phyloP scores from a whole-genome alignment of 2,797 vertebrate genomes.

The Sebastes nivosus region DNA sequence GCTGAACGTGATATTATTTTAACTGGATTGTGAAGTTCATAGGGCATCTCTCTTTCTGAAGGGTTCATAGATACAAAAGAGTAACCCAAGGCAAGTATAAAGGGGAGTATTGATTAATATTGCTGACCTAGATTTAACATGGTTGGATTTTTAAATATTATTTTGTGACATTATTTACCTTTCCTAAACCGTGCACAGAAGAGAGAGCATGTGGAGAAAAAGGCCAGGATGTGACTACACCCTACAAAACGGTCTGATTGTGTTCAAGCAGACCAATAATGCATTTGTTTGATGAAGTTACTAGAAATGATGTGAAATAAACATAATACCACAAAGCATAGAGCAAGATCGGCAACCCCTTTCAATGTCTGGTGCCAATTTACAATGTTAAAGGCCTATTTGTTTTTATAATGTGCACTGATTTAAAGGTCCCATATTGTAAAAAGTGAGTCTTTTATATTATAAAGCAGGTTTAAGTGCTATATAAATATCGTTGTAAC shows the following conservation, averaged over 20 bases:
- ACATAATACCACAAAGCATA: background rate
- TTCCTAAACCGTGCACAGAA: background rate
- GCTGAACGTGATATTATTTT: conserved; percentile 46
- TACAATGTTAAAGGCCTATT: background rate
- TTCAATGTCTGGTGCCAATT: background rate
- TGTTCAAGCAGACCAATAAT: background rate
- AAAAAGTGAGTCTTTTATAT: too few species aligned
- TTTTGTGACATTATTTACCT: background rate
- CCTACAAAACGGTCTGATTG: too few species aligned
- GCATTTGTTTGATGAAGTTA: background rate
- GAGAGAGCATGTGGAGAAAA: background rate
- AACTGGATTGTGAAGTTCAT: conserved; percentile 30
- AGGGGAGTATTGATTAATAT: background rate
- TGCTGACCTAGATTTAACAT: conserved; percentile 10
- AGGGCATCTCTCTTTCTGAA: conserved; percentile 12
- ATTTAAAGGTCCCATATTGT: too few species aligned
- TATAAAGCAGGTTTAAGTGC: too few species aligned
- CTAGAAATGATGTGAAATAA: background rate
- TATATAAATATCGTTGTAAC: too few species aligned
- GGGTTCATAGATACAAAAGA: background rate
- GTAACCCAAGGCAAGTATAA: conserved; percentile 8
- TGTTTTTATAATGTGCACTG: too few species aligned
- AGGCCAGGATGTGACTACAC: background rate
- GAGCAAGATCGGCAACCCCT: background rate
- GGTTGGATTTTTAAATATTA: background rate